Conservation (phyloP, 2,113 vertebrate species). For the Muntiacus reevesi region DNA sequence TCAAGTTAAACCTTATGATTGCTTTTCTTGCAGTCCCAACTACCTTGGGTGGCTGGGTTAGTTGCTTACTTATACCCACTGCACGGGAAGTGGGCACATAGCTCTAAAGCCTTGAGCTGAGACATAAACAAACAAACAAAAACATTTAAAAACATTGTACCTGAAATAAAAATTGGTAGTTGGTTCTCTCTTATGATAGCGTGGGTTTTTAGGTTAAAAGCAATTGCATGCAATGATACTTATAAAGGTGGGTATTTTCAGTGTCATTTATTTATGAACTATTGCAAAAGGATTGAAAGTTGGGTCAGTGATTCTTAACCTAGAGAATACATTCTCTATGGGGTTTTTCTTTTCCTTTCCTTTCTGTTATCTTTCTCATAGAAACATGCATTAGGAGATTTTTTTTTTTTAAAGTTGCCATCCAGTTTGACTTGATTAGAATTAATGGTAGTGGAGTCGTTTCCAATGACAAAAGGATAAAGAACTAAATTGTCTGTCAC, state of each 20-base stretch:
- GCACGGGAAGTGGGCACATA: background rate
- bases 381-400: conserved; percentile 8
- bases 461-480: conserved; percentile 73
- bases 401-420: conserved; percentile 47
- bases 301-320: background rate
- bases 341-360: conserved; percentile 20
- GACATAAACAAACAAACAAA: background rate
- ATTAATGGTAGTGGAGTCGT: conserved; percentile 69
- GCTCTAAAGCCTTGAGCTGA: background rate
- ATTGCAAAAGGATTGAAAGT: conserved; percentile 32
- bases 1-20: conserved; percentile 62
- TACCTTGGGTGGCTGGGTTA: background rate
- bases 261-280: conserved; percentile 9
- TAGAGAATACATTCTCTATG: background rate
- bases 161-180: conserved; percentile 1
- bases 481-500: conserved; percentile 78
- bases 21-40: conserved; percentile 10
- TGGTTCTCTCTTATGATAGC: background rate
- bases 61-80: background rate
- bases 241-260: background rate
- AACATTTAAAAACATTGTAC: background rate
- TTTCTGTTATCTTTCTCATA: conserved; percentile 37
- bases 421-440: conserved; percentile 66
- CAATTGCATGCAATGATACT: background rate
- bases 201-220: conserved; percentile 13